Percentiles rank a stretch among this genome's conserved stretches.
These are phyloP conservation scores for Erynnis tages DNA, from an alignment of 2,888 invertebrate genomes.

Conservation along the genomic window DNA sequence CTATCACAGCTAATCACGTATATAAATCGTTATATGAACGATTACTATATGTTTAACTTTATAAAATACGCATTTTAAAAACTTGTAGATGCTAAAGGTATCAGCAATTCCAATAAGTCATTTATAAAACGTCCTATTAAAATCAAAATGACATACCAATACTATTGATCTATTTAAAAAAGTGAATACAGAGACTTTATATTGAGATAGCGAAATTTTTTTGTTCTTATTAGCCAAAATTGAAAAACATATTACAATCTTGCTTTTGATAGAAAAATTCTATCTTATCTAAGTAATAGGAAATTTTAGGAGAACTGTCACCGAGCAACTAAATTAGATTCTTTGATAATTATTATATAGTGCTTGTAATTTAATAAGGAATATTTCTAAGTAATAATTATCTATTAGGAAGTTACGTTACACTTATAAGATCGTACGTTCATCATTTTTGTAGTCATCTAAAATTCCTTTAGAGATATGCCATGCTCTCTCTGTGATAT, in stretches of 20 bases:
- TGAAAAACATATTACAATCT: too few species aligned
- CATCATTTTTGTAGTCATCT: not conserved
- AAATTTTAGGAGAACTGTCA: not conserved
- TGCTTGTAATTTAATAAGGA: not conserved
- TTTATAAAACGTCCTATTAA: too few species aligned
- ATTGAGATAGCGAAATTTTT: too few species aligned
- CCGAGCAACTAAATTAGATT: not conserved
- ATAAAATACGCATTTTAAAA: not conserved
- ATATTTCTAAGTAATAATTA: not conserved
- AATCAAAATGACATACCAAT: too few species aligned
- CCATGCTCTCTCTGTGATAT: constrained; percentile 14
- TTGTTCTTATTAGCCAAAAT: too few species aligned
- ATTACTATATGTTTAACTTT: not conserved
- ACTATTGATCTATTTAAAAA: too few species aligned
- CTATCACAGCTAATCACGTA: constrained; percentile 25
- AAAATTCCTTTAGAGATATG: constrained; percentile 3
- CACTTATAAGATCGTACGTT: not conserved
- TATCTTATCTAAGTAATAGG: not conserved
- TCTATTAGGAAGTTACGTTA: not conserved
- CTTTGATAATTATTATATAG: not conserved
- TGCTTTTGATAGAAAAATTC: too few species aligned
- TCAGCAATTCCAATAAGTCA: too few species aligned
- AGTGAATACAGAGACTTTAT: too few species aligned
- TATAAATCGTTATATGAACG: not conserved
- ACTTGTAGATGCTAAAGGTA: not conserved